Evolutionary conservation across 2,113 vertebrate species (phyloP).

Genomic region (Gallinago jamesoni): DNA sequence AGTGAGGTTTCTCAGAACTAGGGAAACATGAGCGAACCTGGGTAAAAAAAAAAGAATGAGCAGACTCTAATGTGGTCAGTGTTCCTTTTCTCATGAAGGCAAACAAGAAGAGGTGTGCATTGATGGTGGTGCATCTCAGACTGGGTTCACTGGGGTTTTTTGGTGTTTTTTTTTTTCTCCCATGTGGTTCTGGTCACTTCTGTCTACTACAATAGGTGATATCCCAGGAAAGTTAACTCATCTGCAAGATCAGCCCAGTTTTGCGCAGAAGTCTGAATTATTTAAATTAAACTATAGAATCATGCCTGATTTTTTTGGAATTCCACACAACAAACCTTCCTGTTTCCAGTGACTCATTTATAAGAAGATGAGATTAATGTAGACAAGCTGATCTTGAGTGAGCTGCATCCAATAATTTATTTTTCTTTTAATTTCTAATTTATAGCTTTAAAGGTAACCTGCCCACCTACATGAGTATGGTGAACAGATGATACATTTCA

Average conservation of each 20-base stretch:
- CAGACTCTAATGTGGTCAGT: not conserved
- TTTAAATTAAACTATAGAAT: not conserved
- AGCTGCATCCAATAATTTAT: not conserved
- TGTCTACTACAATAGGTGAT: rapidly evolving
- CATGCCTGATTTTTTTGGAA: not conserved
- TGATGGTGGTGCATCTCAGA: not conserved
- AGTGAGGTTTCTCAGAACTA: not conserved
- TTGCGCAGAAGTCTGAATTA: not conserved
- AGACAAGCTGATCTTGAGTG: not conserved
- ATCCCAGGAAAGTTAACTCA: not conserved
- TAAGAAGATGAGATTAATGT: not conserved
- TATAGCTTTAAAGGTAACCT: slow-evolving; percentile 2
- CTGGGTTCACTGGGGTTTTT: not conserved
- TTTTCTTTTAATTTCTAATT: not conserved
- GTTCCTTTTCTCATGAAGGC: not conserved
- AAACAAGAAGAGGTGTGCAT: not conserved
- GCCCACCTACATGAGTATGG: not conserved
- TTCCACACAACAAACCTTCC: not conserved
- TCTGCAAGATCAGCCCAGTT: not conserved
- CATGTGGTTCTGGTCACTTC: not conserved
- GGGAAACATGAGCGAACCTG: not conserved
- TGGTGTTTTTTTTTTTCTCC: not conserved
- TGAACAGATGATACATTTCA: slow-evolving; percentile 20
- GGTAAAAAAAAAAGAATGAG: not conserved
- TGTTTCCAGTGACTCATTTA: not conserved